Base-by-base conservation (phyloP, 2,888 invertebrate species). In the Stramonita haemastoma region DNA sequence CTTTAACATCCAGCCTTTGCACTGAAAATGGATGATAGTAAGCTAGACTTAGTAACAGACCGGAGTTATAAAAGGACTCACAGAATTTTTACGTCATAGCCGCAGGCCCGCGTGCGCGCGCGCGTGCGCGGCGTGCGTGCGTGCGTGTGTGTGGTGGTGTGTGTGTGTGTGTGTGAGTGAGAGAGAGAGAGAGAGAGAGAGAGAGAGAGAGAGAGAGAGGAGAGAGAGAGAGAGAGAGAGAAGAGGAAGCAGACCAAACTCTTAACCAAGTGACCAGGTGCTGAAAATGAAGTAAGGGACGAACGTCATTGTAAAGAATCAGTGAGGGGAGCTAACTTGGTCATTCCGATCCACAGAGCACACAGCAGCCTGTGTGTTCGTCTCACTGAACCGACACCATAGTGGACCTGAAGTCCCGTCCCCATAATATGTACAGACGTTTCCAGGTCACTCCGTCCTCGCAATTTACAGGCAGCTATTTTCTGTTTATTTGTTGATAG, bases 271-370 rank as follows among this genome's bases (percentile, higher is more conserved):
- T 8, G 8, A 79, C 79, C 73, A 11, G 11, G 73, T 73, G 11
- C n/a, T n/a, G 26, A 73, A 73, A 73, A 73, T 73, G 73, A 73
- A 73, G 73, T 73, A 26, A n/a, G 73, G 22, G 73, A 73, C 73
- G 73, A 26, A 73, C 11, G 73, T 11, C 73, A n/a, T 11, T 26
- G n/a, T n/a, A 73, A 73, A 73, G 73, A 73, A 11, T n/a, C 73
- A n/a, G 73, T 73, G 26, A 73, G n/a, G 73, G 70, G 73, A 73
- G 73, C 73, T 73, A 73, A 73, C n/a, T 11, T 11, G 11, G 73
- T 73, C 73, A 73, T 73, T 73, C 73, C 73, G 73, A n/a, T 11
- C n/a, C 26, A 73, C 73, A n/a, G 73, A 26, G n/a, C 73, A 73
- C 1, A 6, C 73, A 13, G 4, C 26, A 26, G 11, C 73, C n/a